Conservation (phyloP, 2,888 invertebrate species). For the Cerastis leucographa region DNA sequence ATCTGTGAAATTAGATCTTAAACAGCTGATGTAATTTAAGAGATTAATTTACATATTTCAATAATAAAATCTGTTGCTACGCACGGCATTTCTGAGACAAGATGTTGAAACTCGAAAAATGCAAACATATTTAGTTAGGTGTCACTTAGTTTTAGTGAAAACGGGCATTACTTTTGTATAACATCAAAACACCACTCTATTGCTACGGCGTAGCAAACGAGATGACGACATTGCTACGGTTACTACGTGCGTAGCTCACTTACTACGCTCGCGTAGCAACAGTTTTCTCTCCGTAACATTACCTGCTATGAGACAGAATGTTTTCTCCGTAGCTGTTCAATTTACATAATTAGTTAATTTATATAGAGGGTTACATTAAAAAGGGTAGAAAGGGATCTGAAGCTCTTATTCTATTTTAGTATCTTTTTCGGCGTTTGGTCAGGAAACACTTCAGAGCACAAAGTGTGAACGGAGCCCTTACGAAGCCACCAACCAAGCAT, state of each 20-base stretch:
- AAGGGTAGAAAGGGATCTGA: background rate
- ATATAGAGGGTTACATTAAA: background rate
- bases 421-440: background rate
- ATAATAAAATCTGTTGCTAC: background rate
- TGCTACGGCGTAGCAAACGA: constrained; percentile 37
- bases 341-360: constrained; percentile 10
- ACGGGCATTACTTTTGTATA: background rate
- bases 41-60: background rate
- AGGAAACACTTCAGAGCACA: background rate
- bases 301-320: background rate
- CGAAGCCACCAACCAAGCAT: too few relatives aligned
- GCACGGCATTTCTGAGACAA: background rate
- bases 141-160: background rate
- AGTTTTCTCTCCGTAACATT: background rate
- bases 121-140: background rate
- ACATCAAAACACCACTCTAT: background rate
- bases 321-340: background rate
- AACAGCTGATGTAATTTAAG: background rate
- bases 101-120: background rate
- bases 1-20: background rate
- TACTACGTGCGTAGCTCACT: constrained; percentile 39
- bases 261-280: constrained; percentile 33
- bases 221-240: constrained; percentile 29
- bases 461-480: background rate
- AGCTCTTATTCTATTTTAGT: background rate